Evolutionary conservation across 2,113 vertebrate genomes (phyloP).

Genomic region (Sturnira hondurensis): DNA sequence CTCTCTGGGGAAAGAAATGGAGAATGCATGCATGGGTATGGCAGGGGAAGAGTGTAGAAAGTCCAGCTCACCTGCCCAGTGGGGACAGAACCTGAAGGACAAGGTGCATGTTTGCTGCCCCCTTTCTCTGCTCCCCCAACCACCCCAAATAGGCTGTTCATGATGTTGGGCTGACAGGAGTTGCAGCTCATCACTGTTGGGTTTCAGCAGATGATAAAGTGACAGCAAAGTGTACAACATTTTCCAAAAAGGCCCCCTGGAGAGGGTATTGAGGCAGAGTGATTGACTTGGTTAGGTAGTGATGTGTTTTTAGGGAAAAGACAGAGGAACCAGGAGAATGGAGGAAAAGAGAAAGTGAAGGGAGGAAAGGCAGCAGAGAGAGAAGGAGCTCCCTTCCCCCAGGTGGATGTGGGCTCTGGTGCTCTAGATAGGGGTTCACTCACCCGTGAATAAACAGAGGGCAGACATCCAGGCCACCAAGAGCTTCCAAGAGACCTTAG

Average conservation of each 20-base stretch:
- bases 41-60: not conserved
- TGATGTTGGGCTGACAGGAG: not conserved
- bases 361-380: not conserved
- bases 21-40: fast-evolving
- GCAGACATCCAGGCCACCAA: not conserved
- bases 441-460: fast-evolving
- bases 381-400: not conserved
- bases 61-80: too few species aligned
- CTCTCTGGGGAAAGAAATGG: not conserved
- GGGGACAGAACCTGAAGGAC: not conserved
- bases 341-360: not conserved
- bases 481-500: not conserved
- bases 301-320: constrained; percentile 40
- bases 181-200: not conserved
- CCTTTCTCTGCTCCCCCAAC: not conserved
- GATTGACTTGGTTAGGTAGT: constrained; percentile 40
- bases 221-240: constrained; percentile 23
- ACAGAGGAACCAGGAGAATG: not conserved
- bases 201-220: constrained; percentile 35
- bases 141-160: not conserved
- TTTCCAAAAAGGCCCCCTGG: constrained; percentile 15
- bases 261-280: not conserved
- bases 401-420: too few species aligned
- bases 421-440: not conserved
- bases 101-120: not conserved